phyloP scores from a whole-genome alignment of 1,140 invertebrate genomes.

The Drosophila bipectinata region DNA sequence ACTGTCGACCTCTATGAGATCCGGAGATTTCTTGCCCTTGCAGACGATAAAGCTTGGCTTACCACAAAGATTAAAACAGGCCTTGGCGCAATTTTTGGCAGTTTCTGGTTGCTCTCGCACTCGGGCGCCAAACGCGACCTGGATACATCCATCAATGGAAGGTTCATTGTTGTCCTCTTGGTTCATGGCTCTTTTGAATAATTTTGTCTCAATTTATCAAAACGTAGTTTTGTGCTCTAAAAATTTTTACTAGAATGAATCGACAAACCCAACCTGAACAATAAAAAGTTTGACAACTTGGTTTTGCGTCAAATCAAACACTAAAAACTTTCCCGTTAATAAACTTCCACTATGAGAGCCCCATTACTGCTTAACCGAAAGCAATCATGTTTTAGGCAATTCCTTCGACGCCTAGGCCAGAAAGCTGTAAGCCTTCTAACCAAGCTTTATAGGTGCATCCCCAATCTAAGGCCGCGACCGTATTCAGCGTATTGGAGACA shows the following conservation, averaged over 20 bases:
- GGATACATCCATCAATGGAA: background rate
- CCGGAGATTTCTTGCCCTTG: background rate
- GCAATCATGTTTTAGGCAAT: background rate
- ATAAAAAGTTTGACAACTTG: background rate
- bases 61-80: background rate
- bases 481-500: background rate
- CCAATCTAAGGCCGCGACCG: background rate
- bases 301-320: background rate
- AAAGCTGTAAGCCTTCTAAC: background rate
- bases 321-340: background rate
- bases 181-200: background rate
- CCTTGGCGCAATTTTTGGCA: background rate
- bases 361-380: background rate
- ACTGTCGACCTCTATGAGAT: conserved; percentile 6
- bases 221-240: conserved; percentile 1
- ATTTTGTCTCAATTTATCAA: background rate
- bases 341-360: background rate
- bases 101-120: too few relatives aligned
- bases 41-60: conserved; percentile 17
- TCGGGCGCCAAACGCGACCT: background rate
- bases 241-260: background rate
- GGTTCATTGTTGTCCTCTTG: background rate
- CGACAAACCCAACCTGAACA: background rate
- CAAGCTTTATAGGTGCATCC: background rate
- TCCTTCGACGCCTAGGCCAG: background rate